These are phyloP conservation scores for Melanotaenia pygmaea DNA, from an alignment of 2,797 vertebrate species.

Conservation along the genomic window DNA sequence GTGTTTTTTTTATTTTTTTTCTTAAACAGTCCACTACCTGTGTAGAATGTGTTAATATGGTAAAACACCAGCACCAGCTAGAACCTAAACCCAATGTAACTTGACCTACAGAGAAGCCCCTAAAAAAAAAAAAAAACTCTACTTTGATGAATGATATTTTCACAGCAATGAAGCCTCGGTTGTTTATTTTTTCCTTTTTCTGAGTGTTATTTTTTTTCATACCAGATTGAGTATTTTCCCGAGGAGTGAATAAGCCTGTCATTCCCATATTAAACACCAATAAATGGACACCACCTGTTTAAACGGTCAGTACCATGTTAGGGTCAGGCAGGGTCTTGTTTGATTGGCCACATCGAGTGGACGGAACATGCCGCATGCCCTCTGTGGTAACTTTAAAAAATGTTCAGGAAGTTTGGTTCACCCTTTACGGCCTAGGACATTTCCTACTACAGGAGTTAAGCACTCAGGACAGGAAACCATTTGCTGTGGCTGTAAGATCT, in stretches of 20 bases:
- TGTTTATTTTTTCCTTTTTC: conserved; percentile 69
- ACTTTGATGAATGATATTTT: conserved; percentile 76
- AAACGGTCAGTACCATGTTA: conserved; percentile 79
- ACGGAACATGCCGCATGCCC: conserved; percentile 82
- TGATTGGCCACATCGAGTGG: conserved; percentile 80
- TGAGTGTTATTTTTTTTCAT: conserved; percentile 63
- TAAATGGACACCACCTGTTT: conserved; percentile 88
- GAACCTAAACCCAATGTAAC: not conserved
- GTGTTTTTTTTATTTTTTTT: conserved; percentile 3
- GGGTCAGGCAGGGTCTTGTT: conserved; percentile 81
- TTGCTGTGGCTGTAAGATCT: conserved; percentile 96
- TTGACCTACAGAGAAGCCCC: conserved; percentile 15
- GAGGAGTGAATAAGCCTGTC: conserved; percentile 67
- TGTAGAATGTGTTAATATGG: conserved; percentile 14
- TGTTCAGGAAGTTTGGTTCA: conserved; percentile 95
- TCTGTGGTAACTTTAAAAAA: conserved; percentile 91
- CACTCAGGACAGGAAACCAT: conserved; percentile 98
- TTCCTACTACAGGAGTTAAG: conserved; percentile 97
- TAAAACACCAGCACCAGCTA: not conserved
- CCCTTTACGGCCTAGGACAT: conserved; percentile 89
- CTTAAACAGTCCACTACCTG: not conserved
- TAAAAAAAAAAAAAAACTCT: conserved; percentile 15
- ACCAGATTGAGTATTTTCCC: conserved; percentile 62
- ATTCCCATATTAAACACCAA: conserved; percentile 74
- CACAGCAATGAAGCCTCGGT: conserved; percentile 51